Conservation (phyloP, 2,113 vertebrate species). For the Hiodon alosoides region DNA sequence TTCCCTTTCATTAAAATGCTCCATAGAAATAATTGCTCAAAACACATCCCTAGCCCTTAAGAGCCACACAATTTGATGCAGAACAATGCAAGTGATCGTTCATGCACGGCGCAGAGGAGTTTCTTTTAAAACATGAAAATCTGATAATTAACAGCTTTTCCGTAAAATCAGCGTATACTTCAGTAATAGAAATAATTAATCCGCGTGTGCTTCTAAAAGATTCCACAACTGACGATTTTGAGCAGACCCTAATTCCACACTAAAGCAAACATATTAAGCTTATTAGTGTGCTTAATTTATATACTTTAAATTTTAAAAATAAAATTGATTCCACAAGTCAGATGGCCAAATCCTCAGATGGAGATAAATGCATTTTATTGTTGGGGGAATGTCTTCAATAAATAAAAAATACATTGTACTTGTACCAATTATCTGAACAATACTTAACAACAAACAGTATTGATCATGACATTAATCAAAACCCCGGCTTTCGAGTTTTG, state of each 20-base stretch:
- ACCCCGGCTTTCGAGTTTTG: neutral
- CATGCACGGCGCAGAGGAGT: neutral
- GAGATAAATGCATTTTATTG: no score
- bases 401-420: neutral
- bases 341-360: neutral
- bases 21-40: neutral
- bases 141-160: neutral
- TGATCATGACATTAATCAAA: neutral
- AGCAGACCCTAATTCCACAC: no score
- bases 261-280: no score
- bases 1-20: conserved; percentile 2
- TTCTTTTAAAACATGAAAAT: neutral
- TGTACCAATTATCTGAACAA: neutral
- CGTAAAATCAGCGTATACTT: neutral
- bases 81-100: conserved; percentile 2
- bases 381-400: no score
- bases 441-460: no score
- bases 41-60: neutral
- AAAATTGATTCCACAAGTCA: neutral
- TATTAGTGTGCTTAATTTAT: neutral
- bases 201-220: neutral
- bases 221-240: neutral
- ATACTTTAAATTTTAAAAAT: conserved; percentile 1
- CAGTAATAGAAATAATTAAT: neutral
- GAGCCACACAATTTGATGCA: neutral